These are phyloP conservation scores for Drosophila crucigera DNA, from an alignment of 2,888 invertebrate species.

Conservation along the genomic window DNA sequence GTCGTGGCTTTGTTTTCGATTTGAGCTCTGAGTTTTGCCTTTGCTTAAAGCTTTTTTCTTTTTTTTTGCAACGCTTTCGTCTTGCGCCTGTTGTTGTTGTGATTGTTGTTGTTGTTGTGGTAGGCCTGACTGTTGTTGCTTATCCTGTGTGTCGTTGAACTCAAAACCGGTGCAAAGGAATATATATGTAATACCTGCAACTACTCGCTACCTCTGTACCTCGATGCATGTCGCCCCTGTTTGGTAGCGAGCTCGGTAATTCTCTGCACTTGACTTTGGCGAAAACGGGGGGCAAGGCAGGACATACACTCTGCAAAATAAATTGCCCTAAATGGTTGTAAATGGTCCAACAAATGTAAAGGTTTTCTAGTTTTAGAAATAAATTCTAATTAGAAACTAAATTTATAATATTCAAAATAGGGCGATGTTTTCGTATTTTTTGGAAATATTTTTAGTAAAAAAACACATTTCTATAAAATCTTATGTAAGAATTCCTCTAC, in stretches of 20 bases:
- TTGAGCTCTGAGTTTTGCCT: constrained; percentile 57
- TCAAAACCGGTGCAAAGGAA: constrained; percentile 50
- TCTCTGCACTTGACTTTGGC: constrained; percentile 73
- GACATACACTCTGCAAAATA: constrained; percentile 7
- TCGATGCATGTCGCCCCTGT: constrained; percentile 62
- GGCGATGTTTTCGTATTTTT: neutral
- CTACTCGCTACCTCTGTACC: constrained; percentile 25
- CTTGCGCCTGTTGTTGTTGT: constrained; percentile 67
- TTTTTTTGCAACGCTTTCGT: constrained; percentile 71
- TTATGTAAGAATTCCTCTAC: too few relatives aligned
- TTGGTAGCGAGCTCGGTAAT: constrained; percentile 3
- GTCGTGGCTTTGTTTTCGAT: constrained; percentile 75
- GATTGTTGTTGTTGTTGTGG: constrained; percentile 45
- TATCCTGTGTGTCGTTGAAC: constrained; percentile 78
- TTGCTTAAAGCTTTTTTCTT: constrained; percentile 60
- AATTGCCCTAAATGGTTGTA: neutral
- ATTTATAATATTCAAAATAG: neutral
- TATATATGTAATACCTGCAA: constrained; percentile 54
- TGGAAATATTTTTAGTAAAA: neutral
- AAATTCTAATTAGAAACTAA: neutral
- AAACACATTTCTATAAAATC: neutral
- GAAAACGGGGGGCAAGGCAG: constrained; percentile 18
- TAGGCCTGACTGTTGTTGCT: constrained; percentile 63
- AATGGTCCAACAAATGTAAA: neutral
- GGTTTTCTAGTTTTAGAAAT: too few relatives aligned